phyloP scores from a whole-genome alignment of 1,140 invertebrate species.

The Drosophila pseudoananassae region DNA sequence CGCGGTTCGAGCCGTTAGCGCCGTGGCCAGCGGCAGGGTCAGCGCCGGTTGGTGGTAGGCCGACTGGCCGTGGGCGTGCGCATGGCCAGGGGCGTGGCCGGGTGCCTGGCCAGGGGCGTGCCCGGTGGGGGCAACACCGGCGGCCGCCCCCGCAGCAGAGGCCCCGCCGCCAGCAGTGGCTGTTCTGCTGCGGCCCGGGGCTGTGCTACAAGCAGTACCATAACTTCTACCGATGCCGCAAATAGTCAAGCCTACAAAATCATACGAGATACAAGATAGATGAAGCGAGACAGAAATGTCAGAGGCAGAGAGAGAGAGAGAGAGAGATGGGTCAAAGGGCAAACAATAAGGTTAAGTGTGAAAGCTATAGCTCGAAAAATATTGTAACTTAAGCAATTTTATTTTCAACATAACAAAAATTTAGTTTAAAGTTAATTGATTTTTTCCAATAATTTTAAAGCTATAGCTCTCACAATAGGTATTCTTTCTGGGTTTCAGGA shows the following conservation, averaged over 20 bases:
- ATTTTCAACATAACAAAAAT: too few relatives aligned
- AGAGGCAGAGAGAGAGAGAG: constrained; percentile 32
- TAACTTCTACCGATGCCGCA: constrained; percentile 84
- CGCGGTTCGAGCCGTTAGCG: constrained; percentile 77
- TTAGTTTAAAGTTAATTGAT: too few relatives aligned
- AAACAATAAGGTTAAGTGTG: neutral
- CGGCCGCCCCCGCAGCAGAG: constrained; percentile 37
- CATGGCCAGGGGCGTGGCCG: constrained; percentile 40
- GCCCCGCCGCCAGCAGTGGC: constrained; percentile 31
- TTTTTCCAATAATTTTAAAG: constrained; percentile 18
- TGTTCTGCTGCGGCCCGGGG: constrained; percentile 69
- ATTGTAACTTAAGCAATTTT: neutral
- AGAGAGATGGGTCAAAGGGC: constrained; percentile 8
- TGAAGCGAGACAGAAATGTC: constrained; percentile 30
- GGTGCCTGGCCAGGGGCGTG: constrained; percentile 38
- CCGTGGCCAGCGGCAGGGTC: constrained; percentile 77
- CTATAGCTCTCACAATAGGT: constrained; percentile 16
- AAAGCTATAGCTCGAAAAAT: neutral
- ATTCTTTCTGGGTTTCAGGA: neutral
- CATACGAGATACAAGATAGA: constrained; percentile 72
- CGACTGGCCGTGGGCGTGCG: constrained; percentile 60
- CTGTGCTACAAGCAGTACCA: constrained; percentile 80
- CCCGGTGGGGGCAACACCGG: constrained; percentile 44
- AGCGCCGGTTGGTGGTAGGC: constrained; percentile 80
- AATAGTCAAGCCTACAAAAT: constrained; percentile 84